phyloP scores from a whole-genome alignment of 1,140 invertebrate species.

The Brachionus rotundiformis region DNA sequence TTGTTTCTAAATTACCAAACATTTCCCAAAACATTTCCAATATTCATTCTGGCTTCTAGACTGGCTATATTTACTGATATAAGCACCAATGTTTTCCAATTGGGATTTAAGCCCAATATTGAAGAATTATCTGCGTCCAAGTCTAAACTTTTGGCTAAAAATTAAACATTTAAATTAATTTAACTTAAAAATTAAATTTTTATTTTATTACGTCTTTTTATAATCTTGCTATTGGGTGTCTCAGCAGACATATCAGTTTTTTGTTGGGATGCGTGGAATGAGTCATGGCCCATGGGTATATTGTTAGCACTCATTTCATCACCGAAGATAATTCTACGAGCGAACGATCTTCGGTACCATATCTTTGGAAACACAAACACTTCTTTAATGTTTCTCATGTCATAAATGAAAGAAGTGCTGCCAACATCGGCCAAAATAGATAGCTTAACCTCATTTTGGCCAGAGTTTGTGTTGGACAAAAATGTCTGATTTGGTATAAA shows the following conservation, averaged over 20 bases:
- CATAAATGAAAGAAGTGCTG: constrained; percentile 96
- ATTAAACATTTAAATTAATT: background rate
- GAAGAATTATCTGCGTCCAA: background rate
- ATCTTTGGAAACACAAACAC: constrained; percentile 96
- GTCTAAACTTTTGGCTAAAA: constrained; percentile 9
- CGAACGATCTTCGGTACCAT: constrained; percentile 85
- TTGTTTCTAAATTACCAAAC: constrained; percentile 55
- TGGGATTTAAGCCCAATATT: constrained; percentile 26
- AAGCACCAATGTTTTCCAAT: constrained; percentile 89
- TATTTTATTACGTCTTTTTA: background rate
- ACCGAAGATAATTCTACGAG: constrained; percentile 85
- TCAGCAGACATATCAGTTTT: background rate
- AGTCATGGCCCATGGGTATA: background rate
- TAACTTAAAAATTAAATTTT: background rate
- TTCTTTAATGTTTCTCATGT: constrained; percentile 94
- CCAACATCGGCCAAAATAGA: constrained; percentile 89
- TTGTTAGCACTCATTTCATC: constrained; percentile 66
- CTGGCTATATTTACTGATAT: constrained; percentile 93
- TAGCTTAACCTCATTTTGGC: constrained; percentile 60
- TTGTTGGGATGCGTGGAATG: background rate
- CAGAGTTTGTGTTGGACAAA: background rate
- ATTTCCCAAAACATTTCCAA: constrained; percentile 93
- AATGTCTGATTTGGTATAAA: constrained; percentile 55
- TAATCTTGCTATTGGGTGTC: background rate
- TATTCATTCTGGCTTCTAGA: constrained; percentile 95